phyloP scores from a whole-genome alignment of 2,888 invertebrate species.

The Caenorhabditis angaria region DNA sequence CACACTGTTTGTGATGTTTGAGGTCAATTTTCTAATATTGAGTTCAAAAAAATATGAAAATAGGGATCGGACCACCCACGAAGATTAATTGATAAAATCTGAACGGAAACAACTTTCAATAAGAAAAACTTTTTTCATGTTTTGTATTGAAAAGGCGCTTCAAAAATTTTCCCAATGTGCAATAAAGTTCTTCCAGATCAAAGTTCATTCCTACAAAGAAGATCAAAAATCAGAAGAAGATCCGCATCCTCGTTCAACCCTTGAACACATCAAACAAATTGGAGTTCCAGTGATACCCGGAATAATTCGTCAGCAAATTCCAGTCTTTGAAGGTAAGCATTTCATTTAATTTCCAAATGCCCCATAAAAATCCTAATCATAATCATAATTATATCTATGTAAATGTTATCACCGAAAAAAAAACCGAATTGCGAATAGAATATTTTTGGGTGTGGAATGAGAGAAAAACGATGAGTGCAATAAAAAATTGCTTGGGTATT shows the following conservation, averaged over 20 bases:
- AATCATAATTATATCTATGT: constrained; percentile 7
- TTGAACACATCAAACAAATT: constrained; percentile 50
- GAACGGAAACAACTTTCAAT: no score
- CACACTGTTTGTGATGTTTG: background rate
- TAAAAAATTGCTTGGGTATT: background rate
- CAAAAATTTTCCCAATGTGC: background rate
- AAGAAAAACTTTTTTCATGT: background rate
- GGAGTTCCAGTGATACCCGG: constrained; percentile 55
- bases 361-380: constrained; percentile 15
- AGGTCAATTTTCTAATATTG: no score
- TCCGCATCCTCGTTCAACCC: constrained; percentile 18
- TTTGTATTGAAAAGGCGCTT: background rate
- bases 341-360: constrained; percentile 4
- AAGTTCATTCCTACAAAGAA: constrained; percentile 49
- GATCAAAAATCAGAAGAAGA: constrained; percentile 39
- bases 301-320: constrained; percentile 19
- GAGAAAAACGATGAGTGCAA: background rate
- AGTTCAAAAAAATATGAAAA: no score
- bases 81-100: no score
- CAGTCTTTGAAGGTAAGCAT: constrained; percentile 12
- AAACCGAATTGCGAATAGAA: background rate
- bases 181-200: constrained; percentile 25
- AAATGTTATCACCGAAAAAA: no score
- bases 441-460: background rate
- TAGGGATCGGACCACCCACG: no score